Evolutionary conservation across 2,797 vertebrate genomes (phyloP).

Genomic region (Muscicapa comitata): DNA sequence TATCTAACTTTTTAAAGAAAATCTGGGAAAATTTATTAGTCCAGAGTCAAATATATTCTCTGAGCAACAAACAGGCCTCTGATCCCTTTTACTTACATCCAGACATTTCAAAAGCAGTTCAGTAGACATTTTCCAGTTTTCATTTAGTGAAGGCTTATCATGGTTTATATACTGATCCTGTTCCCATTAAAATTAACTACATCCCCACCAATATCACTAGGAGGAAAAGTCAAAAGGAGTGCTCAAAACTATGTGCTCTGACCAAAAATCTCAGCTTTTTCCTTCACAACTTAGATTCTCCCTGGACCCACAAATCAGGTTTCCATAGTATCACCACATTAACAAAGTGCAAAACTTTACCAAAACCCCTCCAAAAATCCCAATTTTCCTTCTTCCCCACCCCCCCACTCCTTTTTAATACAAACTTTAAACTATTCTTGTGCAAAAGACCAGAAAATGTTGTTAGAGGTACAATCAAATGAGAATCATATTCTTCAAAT

Average conservation of each 20-base stretch:
- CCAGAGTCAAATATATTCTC: background rate
- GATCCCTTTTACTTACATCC: background rate
- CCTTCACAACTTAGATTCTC: background rate
- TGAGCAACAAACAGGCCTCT: background rate
- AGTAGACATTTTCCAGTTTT: background rate
- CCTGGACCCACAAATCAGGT: background rate
- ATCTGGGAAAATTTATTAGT: constrained; percentile 15
- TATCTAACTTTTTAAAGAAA: background rate
- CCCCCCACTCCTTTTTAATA: background rate
- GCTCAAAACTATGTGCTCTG: background rate
- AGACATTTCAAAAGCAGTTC: background rate
- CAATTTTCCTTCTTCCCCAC: fast-evolving
- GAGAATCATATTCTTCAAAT: background rate
- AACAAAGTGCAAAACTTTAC: background rate
- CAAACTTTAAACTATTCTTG: background rate
- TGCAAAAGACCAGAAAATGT: background rate
- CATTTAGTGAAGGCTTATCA: background rate
- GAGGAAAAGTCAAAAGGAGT: background rate
- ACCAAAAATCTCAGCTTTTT: background rate
- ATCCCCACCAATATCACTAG: background rate
- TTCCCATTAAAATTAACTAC: background rate
- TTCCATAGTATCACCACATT: background rate
- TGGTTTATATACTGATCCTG: background rate
- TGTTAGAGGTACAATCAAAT: background rate
- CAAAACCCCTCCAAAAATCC: background rate